Base-by-base conservation (phyloP, 1,140 invertebrate species). In the Panulirus ornatus region DNA sequence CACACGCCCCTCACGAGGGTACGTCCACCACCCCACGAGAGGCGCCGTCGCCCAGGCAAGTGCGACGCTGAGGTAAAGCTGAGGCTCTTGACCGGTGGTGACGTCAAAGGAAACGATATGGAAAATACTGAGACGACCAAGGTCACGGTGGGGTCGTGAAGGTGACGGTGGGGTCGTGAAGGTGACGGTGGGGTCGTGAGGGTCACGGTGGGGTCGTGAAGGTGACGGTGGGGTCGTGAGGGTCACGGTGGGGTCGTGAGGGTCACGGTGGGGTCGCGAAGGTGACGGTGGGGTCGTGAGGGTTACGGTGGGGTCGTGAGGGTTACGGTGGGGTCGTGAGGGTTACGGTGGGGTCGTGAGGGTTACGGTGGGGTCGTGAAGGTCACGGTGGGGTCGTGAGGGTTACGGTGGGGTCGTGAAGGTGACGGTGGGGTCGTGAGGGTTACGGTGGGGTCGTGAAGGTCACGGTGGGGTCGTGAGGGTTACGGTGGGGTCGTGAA, bases 251-350 rank as follows among this genome's bases (percentile, higher is more conserved):
- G n/a, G n/a, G n/a, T n/a, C n/a, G n/a, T n/a, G n/a, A n/a, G n/a
- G n/a, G n/a, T n/a, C n/a, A n/a, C n/a, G n/a, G n/a, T n/a, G n/a
- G n/a, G n/a, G n/a, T n/a, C n/a, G n/a, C n/a, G n/a, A n/a, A n/a
- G n/a, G n/a, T n/a, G n/a, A n/a, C n/a, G n/a, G 2, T 22, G 38
- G 42, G 3, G 30, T 16, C 36, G 36, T 5, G 40, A 38, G 1
- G 38, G 6, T n/a, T 40, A 38, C 40, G 36, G 44, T 6, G 44
- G 14, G 5, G 14, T n/a, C n/a, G 8, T 47, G 44, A n/a, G n/a
- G n/a, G n/a, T n/a, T n/a, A n/a, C n/a, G 36, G 70, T 73, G 70
- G 70, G 36, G 70, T 38, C 70, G 70, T 73, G 36, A 73, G 36
- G 70, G 70, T 73, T 34, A 73, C 42, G 70, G 70, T 38, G 70